Evolutionary conservation across 2,797 vertebrate species (phyloP).

Genomic region (Acridotheres tristis): DNA sequence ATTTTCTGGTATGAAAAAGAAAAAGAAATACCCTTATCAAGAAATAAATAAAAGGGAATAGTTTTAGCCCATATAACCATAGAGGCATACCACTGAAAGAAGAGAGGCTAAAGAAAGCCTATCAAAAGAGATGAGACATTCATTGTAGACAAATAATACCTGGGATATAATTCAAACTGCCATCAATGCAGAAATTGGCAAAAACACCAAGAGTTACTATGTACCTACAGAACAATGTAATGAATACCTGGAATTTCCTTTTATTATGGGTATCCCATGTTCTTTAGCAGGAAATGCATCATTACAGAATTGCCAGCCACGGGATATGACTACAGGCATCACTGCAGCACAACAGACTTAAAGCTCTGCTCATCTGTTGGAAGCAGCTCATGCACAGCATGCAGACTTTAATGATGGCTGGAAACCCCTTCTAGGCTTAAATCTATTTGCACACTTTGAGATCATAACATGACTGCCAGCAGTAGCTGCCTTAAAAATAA

Average conservation of each 20-base stretch:
- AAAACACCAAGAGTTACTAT: slow-evolving; percentile 33
- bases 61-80: neutral
- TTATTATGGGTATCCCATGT: neutral
- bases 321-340: neutral
- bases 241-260: slow-evolving; percentile 6
- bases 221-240: slow-evolving; percentile 27
- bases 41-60: neutral
- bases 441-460: neutral
- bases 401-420: neutral
- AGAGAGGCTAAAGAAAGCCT: neutral
- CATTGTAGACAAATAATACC: neutral
- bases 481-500: neutral
- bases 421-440: neutral
- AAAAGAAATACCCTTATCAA: neutral
- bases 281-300: neutral
- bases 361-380: neutral
- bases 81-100: neutral
- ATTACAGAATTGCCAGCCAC: neutral
- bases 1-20: neutral
- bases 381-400: neutral
- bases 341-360: neutral
- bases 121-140: neutral
- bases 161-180: neutral
- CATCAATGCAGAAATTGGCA: neutral
- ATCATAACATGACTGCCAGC: neutral